Conservation (phyloP, 2,797 vertebrate genomes). For the Silurus lanzhouensis region DNA sequence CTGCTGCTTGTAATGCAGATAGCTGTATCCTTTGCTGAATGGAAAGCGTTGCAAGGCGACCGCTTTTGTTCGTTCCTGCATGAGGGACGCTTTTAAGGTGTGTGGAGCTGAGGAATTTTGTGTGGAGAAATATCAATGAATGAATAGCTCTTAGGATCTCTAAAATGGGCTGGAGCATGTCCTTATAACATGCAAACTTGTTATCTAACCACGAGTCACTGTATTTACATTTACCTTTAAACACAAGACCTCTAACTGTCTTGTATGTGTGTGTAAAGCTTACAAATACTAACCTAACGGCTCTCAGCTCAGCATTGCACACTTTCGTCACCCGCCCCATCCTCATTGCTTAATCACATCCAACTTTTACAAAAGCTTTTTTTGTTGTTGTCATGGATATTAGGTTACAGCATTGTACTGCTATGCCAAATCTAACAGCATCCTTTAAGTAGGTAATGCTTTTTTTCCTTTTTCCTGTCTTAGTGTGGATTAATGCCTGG, state of each 20-base stretch:
- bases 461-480: conserved; percentile 27
- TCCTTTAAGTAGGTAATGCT: conserved; percentile 28
- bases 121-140: neutral
- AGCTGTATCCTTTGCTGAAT: conserved; percentile 46
- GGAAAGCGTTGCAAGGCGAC: conserved; percentile 15
- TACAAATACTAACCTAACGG: neutral
- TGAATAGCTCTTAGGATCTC: conserved; percentile 6
- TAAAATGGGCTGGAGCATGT: neutral
- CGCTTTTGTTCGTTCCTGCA: conserved; percentile 1
- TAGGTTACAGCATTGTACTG: conserved; percentile 37
- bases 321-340: neutral
- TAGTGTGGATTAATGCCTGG: conserved; percentile 26
- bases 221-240: neutral
- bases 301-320: neutral
- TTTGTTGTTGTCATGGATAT: conserved; percentile 54
- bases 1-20: conserved; percentile 40
- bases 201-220: neutral
- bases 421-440: conserved; percentile 31
- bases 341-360: conserved; percentile 29
- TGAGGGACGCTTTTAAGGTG: neutral
- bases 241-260: neutral
- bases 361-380: conserved; percentile 21
- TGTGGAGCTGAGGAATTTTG: neutral
- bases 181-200: neutral
- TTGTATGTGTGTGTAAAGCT: neutral